These are phyloP conservation scores for Sturnira hondurensis DNA, from an alignment of 2,113 vertebrate species.

Conservation along the genomic window DNA sequence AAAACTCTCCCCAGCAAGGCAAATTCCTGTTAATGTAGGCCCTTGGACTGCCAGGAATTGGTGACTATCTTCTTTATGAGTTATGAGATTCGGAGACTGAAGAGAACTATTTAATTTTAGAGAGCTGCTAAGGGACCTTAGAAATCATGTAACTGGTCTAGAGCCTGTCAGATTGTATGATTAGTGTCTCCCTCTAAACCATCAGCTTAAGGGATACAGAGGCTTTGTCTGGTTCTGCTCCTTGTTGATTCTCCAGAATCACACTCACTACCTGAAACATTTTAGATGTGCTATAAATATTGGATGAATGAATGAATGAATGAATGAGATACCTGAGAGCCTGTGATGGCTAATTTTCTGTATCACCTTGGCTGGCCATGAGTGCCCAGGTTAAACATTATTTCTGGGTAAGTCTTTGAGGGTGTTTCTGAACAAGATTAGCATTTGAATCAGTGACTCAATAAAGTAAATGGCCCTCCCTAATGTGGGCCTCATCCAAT, in stretches of 20 bases:
- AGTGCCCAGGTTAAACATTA: background rate
- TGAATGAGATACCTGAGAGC: background rate
- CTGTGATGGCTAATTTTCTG: background rate
- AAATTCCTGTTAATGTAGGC: background rate
- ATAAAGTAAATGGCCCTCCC: background rate
- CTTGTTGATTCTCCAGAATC: background rate
- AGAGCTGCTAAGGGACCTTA: background rate
- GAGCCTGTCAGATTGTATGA: background rate
- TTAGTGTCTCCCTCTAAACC: background rate
- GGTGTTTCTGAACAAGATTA: background rate
- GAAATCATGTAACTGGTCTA: background rate
- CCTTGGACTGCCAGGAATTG: background rate
- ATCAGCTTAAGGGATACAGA: background rate
- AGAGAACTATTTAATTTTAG: background rate
- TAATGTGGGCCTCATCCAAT: background rate
- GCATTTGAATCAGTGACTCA: background rate
- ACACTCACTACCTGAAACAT: background rate
- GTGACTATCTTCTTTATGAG: background rate
- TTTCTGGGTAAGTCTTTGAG: background rate
- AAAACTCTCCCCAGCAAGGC: background rate
- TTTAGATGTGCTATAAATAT: background rate
- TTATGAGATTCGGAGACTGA: background rate
- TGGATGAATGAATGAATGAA: too few species aligned
- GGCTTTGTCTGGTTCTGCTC: background rate
- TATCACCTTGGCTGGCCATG: background rate